Base-by-base conservation (phyloP, 35 echinoderm and acorn worm species). In the Chiridota heheva region DNA sequence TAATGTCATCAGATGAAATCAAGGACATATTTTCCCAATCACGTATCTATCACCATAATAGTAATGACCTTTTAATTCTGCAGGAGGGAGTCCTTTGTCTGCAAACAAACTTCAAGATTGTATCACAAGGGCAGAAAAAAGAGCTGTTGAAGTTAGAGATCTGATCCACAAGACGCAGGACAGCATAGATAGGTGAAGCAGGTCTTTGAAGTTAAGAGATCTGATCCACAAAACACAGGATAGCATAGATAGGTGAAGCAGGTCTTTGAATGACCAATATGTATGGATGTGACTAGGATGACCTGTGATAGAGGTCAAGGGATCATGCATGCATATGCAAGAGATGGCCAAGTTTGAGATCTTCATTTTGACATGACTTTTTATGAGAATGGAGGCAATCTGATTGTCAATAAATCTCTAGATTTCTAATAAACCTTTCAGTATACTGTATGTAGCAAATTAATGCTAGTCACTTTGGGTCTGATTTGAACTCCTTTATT, bases 81-180 rank as follows among this genome's bases (percentile, higher is more conserved):
- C 61, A 96, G 93, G 93, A 61, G 93, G 93, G 4, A 91, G 88
- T 49, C 93, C 93, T 36, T 65, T 96, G 25, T 78, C 83, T 6
- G 36, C 71, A 37, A 77, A 68, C 46, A 88, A 96, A 58, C 62
- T 96, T 0, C 87, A 91, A 65, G 93, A 90, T 26, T 96, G 93
- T 38, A 96, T 96, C 53, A 73, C 43, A 31, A 90, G 93, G 67
- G 56, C 83, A n/a, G 64, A 83, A 24, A 55, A 83, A 24, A 87
- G 93, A 81, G 60, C 87, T 28, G 66, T 64, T 7, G 82, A 96
- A 75, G 77, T 87, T 4, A 63, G 77, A 6, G 69, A 79, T 44
- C 78, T 96, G 30, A 77, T 96, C 37, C 63, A 86, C 38, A 79
- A 83, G 7, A 96, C 93, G 34, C 40, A 81, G 7, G 43, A 46